phyloP scores from a whole-genome alignment of 2,888 invertebrate genomes.

The Ischnus inquisitorius region DNA sequence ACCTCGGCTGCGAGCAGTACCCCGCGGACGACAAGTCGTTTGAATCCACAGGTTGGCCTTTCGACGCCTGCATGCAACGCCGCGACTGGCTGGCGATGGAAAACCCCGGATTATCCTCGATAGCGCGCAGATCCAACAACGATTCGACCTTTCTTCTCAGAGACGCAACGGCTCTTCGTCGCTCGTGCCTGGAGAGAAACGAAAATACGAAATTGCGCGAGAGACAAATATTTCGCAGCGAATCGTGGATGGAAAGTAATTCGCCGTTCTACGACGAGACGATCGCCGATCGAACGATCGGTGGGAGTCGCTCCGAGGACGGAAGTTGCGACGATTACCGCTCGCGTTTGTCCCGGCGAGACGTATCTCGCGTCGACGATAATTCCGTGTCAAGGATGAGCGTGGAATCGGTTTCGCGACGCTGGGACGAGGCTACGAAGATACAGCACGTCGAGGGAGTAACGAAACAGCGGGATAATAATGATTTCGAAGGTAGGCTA shows the following conservation, averaged over 20 bases:
- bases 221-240: background rate
- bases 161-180: background rate
- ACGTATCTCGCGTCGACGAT: conserved; percentile 14
- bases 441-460: conserved; percentile 16
- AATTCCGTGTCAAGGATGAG: conserved; percentile 54
- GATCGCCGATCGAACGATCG: background rate
- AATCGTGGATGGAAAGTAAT: background rate
- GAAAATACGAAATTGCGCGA: background rate
- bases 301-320: conserved; percentile 18
- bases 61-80: conserved; percentile 40
- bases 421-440: conserved; percentile 14
- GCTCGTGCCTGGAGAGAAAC: background rate
- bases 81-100: conserved; percentile 1
- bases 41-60: conserved; percentile 47
- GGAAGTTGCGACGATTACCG: conserved; percentile 22
- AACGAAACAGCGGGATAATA: conserved; percentile 23
- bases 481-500: conserved; percentile 56
- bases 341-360: background rate
- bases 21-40: conserved; percentile 72
- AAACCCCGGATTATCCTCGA: background rate
- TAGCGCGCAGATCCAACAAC: background rate
- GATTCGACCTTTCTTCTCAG: background rate
- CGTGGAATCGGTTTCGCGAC: conserved; percentile 22
- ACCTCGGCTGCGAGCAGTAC: conserved; percentile 77
- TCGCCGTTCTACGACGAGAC: background rate